These are phyloP conservation scores for Temnopleurus reevesii DNA, from an alignment of 53 echinoderm and acorn worm species.

Conservation along the genomic window DNA sequence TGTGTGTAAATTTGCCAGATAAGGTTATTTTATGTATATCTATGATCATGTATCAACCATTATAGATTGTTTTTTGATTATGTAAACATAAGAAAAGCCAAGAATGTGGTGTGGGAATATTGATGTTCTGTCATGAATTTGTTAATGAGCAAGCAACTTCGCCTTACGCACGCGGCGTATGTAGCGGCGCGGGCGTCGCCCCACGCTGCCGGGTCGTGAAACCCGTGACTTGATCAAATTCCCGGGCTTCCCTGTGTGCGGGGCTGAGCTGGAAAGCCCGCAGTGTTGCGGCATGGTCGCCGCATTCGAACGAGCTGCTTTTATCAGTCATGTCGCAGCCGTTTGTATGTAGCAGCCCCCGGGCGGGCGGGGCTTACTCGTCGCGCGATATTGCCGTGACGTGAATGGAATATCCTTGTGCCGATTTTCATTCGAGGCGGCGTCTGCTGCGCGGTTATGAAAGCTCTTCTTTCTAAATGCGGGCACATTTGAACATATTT, in stretches of 20 bases:
- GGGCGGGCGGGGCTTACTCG: conserved; percentile 59
- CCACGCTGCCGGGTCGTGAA: conserved; percentile 40
- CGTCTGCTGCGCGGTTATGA: too few relatives aligned
- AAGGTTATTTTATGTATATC: not conserved
- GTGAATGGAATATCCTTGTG: conserved; percentile 57
- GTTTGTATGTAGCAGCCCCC: conserved; percentile 50
- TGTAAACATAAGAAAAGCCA: not conserved
- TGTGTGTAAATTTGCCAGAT: not conserved
- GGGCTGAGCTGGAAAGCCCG: conserved; percentile 51
- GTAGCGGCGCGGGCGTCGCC: conserved; percentile 44
- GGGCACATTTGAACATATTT: not conserved
- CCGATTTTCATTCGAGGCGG: not conserved
- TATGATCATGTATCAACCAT: not conserved
- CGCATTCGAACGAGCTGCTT: conserved; percentile 46
- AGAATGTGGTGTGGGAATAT: conserved; percentile 4
- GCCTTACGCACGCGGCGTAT: conserved; percentile 47
- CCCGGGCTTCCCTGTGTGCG: conserved; percentile 43
- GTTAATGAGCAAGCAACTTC: conserved; percentile 55
- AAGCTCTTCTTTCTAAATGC: not conserved
- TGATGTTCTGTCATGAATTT: conserved; percentile 50
- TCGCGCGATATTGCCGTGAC: conserved; percentile 23
- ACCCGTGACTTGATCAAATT: conserved; percentile 65
- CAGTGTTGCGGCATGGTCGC: conserved; percentile 55
- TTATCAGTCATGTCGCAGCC: conserved; percentile 50
- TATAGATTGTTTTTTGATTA: not conserved